Base-by-base conservation (phyloP, 2,113 vertebrate genomes). In the Cochlearius cochlearius region DNA sequence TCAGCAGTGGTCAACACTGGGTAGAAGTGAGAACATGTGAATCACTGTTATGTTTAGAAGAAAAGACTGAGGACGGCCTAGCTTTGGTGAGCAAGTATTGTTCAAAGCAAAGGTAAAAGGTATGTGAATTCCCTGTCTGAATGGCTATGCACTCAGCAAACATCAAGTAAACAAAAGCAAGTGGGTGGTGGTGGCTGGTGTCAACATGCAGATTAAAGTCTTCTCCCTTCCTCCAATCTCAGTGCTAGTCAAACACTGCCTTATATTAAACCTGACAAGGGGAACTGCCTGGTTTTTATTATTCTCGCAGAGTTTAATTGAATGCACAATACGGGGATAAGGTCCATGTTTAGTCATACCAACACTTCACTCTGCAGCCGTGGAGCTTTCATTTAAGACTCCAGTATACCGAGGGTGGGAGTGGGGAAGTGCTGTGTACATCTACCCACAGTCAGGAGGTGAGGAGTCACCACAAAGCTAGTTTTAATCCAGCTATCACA, bases 171-270 rank as follows among this genome's bases (percentile, higher is more conserved):
- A 66, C 15, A 89, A 81, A 64, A 76, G 3, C 23, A 71, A 53
- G 32, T 15, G 26, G 0, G 1, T 36, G 2, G 11, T n/a, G 8
- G 14, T 36, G 13, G 20, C 7, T 53, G 32, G 3, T 58, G 39
- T 71, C 32, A 64, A 60, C 20, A 12, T 6, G 7, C 15, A n/a
- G 14, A 5, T 72, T 76, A 59, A 29, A 52, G 27, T 76, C 45
- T 38, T 89, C 36, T 43, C 23, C 29, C 2, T 36, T 68, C 78
- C 30, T 84, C 13, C 39, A 83, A 10, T 32, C 5, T 47, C 21
- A 55, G 47, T 19, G 45, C 8, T 59, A 38, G 26, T 86, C n/a
- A 64, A 29, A n/a, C 2, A 2, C 10, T 71, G 11, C 5, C 15
- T 29, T 58, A 16, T 53, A 25, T 16, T 75, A 49, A 53, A 43